Percentiles rank a stretch among this genome's conserved stretches.
Conservation (phyloP, 2,113 vertebrate species). For the Malurus melanocephalus region DNA sequence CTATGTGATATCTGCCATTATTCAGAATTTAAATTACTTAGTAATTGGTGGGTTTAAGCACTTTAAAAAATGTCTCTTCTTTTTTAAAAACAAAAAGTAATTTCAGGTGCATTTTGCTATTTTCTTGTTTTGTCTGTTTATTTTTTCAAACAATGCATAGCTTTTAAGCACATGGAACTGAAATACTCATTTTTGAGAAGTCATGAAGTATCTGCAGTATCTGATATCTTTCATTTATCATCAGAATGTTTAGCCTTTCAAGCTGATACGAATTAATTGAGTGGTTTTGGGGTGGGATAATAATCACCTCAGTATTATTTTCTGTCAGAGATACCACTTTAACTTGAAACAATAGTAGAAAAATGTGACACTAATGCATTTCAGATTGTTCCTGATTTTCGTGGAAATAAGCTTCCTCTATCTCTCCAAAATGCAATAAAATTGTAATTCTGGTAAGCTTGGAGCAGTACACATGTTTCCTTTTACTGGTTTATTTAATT, state of each 20-base stretch:
- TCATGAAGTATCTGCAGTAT: background rate
- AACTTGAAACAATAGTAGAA: background rate
- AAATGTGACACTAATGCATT: background rate
- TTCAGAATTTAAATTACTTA: background rate
- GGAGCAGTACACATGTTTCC: background rate
- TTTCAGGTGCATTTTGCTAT: background rate
- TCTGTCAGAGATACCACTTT: background rate
- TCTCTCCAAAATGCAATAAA: background rate
- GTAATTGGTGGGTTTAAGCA: background rate
- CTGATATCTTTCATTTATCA: background rate
- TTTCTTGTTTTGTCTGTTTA: background rate
- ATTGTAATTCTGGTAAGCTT: background rate
- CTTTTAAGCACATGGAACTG: background rate
- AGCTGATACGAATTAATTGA: background rate
- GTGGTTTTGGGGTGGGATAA: background rate
- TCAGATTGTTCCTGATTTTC: background rate
- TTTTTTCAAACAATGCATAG: background rate
- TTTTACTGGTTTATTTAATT: background rate
- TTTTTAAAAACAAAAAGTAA: background rate
- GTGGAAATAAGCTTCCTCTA: background rate
- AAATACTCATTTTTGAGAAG: background rate
- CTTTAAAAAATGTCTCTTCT: background rate
- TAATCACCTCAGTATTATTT: background rate
- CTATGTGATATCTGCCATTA: background rate
- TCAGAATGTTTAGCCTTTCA: background rate